Evolutionary conservation across 1,140 invertebrate genomes (phyloP).

Genomic region (fruit fly (Drosophila melanogaster)): DNA sequence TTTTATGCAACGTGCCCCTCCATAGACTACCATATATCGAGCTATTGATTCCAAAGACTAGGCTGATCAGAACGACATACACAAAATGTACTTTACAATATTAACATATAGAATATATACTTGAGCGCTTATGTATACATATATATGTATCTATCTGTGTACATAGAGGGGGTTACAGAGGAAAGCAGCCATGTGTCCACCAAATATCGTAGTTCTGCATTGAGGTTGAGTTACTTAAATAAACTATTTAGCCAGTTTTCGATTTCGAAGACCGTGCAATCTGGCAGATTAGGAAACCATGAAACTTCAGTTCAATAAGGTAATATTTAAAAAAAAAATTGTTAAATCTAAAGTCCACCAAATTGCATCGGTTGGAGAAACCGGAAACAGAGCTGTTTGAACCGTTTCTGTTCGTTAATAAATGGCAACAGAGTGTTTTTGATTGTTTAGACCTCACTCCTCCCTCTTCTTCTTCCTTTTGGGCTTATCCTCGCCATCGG

Average conservation of each 20-base stretch:
- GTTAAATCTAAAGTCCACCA: neutral
- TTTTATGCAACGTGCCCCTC: neutral
- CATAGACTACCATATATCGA: neutral
- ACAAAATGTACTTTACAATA: conserved; percentile 18
- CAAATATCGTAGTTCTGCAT: conserved; percentile 66
- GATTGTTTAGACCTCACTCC: conserved; percentile 3
- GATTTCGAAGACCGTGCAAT: neutral
- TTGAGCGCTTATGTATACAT: conserved; percentile 39
- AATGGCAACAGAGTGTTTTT: conserved; percentile 14
- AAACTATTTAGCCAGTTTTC: conserved; percentile 51
- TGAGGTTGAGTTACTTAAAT: conserved; percentile 73
- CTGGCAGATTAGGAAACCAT: neutral
- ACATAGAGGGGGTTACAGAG: conserved; percentile 37
- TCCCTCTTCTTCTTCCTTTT: conserved; percentile 70
- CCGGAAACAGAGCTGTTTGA: conserved; percentile 21
- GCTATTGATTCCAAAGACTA: conserved; percentile 35
- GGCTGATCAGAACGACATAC: conserved; percentile 53
- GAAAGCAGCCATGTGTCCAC: conserved; percentile 34
- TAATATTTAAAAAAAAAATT: neutral
- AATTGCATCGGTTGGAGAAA: conserved; percentile 10
- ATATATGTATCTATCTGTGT: conserved; percentile 37
- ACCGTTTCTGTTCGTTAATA: conserved; percentile 76
- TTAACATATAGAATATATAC: conserved; percentile 17
- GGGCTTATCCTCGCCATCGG: conserved; percentile 57
- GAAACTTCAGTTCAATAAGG: neutral